These are phyloP conservation scores for Okamejei kenojei DNA, from an alignment of 2,797 vertebrate genomes.

Conservation along the genomic window DNA sequence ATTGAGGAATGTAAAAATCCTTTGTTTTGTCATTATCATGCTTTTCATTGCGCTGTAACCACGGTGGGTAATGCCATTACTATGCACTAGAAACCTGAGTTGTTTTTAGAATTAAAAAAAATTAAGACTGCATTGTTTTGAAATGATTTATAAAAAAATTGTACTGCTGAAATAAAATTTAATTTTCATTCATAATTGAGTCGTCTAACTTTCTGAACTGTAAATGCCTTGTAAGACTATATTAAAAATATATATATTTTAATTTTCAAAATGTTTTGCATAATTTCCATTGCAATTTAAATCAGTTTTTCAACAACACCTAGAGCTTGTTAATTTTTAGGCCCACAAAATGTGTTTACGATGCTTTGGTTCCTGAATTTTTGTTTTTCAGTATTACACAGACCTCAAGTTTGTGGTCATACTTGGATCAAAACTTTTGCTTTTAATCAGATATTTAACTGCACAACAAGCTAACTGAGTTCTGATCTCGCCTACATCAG, in stretches of 20 bases:
- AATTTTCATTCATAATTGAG: not conserved
- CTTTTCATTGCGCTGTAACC: slow-evolving; percentile 40
- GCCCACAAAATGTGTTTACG: not conserved
- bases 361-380: not conserved
- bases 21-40: slow-evolving; percentile 41
- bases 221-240: slow-evolving; percentile 42
- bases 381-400: not conserved
- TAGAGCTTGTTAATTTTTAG: too few species aligned
- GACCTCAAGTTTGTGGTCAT: not conserved
- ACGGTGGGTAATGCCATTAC: slow-evolving; percentile 66
- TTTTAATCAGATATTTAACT: not conserved
- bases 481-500: not conserved
- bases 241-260: too few species aligned
- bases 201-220: not conserved
- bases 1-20: slow-evolving; percentile 36
- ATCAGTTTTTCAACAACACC: too few species aligned
- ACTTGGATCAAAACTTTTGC: not conserved
- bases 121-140: slow-evolving; percentile 70
- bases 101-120: slow-evolving; percentile 63
- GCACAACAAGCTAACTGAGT: not conserved
- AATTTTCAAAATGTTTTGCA: too few species aligned
- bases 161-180: slow-evolving; percentile 42
- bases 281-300: too few species aligned
- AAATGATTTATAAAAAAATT: slow-evolving; percentile 65
- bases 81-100: slow-evolving; percentile 82